These are phyloP conservation scores for Hexactinellida sp. DNA, from an alignment of 37 sponge, comb jelly and placozoan genomes.

Conservation along the genomic window DNA sequence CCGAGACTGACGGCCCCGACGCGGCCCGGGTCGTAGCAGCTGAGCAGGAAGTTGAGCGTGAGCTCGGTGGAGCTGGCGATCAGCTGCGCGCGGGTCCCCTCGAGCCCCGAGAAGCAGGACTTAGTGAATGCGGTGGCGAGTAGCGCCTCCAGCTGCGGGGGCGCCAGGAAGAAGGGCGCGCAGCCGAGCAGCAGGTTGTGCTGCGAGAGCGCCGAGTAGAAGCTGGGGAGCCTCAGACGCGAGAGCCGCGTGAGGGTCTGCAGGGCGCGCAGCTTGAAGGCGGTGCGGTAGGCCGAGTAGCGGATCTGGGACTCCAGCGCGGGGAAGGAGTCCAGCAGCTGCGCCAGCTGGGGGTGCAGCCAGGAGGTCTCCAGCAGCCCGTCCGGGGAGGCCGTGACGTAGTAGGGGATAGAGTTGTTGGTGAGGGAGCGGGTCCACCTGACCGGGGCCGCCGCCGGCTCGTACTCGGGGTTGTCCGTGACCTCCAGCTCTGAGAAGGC, in stretches of 20 bases:
- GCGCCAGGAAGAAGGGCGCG: constrained; percentile 1
- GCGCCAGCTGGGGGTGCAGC: background rate
- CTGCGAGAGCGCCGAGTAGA: background rate
- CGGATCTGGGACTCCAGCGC: background rate
- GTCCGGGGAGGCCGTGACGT: constrained; percentile 35
- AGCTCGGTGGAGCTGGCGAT: constrained; percentile 25
- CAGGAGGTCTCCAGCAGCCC: background rate
- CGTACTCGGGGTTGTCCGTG: background rate
- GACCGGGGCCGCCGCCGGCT: background rate
- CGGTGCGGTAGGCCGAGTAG: constrained; percentile 72
- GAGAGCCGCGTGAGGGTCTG: constrained; percentile 35
- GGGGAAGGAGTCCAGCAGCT: constrained; percentile 7
- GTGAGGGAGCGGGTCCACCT: constrained; percentile 66
- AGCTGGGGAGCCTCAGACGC: background rate
- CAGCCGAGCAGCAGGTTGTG: background rate
- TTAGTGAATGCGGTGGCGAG: constrained; percentile 24
- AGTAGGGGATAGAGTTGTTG: constrained; percentile 60
- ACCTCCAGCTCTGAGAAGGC: background rate
- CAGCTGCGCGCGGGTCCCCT: background rate
- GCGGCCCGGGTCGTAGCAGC: constrained; percentile 59
- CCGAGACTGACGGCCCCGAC: constrained; percentile 35
- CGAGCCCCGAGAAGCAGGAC: background rate
- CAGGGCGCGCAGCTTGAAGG: constrained; percentile 68
- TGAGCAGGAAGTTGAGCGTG: constrained; percentile 40
- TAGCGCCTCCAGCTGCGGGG: constrained; percentile 32